phyloP scores from a whole-genome alignment of 2,888 invertebrate genomes.

The Orthosia gothica region DNA sequence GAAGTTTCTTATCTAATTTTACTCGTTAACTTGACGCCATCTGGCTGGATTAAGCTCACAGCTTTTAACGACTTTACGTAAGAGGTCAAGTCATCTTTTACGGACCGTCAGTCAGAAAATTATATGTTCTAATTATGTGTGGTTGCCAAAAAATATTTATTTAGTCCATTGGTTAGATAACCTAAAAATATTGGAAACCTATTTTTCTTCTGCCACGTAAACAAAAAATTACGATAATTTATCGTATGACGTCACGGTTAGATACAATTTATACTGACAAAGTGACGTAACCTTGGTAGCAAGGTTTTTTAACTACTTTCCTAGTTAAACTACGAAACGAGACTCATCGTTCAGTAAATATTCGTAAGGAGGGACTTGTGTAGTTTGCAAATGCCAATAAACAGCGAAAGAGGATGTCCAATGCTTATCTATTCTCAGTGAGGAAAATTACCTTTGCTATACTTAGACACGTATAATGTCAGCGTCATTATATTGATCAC shows the following conservation, averaged over 20 bases:
- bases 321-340: not conserved
- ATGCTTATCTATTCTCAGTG: not conserved
- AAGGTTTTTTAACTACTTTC: not conserved
- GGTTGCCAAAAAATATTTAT: no score
- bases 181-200: no score
- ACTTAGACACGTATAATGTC: no score
- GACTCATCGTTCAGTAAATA: not conserved
- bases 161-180: no score
- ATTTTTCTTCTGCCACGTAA: no score
- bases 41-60: conserved; percentile 31
- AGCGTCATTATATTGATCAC: no score
- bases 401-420: no score
- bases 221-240: no score
- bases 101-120: not conserved
- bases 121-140: not conserved
- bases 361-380: no score
- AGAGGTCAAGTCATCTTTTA: conserved; percentile 33
- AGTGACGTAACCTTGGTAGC: not conserved
- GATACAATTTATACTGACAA: no score
- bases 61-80: conserved; percentile 25
- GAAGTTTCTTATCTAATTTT: conserved; percentile 46
- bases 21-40: conserved; percentile 37
- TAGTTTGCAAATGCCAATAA: not conserved
- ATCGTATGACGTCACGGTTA: no score
- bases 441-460: not conserved